Evolutionary conservation across 2,113 vertebrate species (phyloP), one percentile per base, ranked within the genome.

Genomic region (Desmodus rotundus): DNA sequence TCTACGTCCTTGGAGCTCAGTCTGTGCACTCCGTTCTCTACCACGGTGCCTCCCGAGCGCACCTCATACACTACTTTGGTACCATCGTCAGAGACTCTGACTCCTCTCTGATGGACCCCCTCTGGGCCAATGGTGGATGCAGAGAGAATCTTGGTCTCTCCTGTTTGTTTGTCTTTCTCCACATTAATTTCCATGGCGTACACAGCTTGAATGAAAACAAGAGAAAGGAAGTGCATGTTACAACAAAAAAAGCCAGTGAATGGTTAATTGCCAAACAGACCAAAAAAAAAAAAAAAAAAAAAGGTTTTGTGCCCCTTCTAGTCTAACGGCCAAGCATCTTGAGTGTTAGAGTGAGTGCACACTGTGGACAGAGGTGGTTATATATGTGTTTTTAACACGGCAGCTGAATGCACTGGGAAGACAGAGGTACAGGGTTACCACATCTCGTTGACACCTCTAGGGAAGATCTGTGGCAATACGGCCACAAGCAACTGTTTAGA

Each of bases 151-250:
- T 99, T 99, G 98, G 99, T 99, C 98, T 99, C 99, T 83, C 99
- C 99, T 56, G 99, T 99, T 98, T 99, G 99, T 97, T 98, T 99
- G 99, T 99, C 99, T 97, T 99, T 99, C 98, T 99, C 99, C 97
- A 99, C 99, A 98, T 99, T 99, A 99, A 99, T 99, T 99, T 99
- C 99, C 99, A 99, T 99, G 99, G 99, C 99, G 98, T 99, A 99
- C 98, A 99, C 98, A 98, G 99, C 99, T 99, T 99, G 98, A 99
- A 98, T 97, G 98, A 98, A 98, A 98, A 99, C 98, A 99, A 99
- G 98, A 99, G 97, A 98, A 97, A 99, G 99, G 99, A 99, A 98
- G 99, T 99, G 99, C 98, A 98, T 98, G 99, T 99, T 99, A 99
- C 98, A 99, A 99, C 98, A 99, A 98, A 99, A 99, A 98, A 99